These are phyloP conservation scores for Babyrousa celebensis DNA, from an alignment of 2,797 vertebrate species.

Conservation along the genomic window DNA sequence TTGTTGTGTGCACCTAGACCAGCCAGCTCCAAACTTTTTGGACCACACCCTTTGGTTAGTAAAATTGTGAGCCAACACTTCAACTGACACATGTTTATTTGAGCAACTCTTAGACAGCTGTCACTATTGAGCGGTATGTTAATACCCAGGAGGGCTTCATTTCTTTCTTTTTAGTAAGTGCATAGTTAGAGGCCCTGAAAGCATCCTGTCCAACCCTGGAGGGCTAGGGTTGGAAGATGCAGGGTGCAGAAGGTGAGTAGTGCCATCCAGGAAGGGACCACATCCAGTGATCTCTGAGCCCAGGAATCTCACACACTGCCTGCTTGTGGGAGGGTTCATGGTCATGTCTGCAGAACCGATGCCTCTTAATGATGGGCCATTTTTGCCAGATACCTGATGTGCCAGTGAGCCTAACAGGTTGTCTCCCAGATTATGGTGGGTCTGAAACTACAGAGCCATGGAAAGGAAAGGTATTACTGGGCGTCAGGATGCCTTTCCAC, in stretches of 20 bases:
- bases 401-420: not conserved
- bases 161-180: not conserved
- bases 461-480: not conserved
- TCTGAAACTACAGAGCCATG: not conserved
- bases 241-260: not conserved
- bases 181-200: not conserved
- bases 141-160: not conserved
- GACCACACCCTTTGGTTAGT: not conserved
- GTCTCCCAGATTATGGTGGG: not conserved
- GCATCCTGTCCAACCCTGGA: not conserved
- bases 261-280: accelerated
- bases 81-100: not conserved
- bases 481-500: not conserved
- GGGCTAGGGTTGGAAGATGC: not conserved
- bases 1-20: not conserved
- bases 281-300: not conserved
- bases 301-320: not conserved
- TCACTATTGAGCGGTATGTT: not conserved
- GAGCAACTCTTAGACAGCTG: not conserved
- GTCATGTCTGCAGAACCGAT: not conserved
- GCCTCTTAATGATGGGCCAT: not conserved
- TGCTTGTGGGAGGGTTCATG: not conserved
- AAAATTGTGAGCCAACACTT: not conserved
- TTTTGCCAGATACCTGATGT: not conserved
- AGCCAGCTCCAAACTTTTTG: too few relatives aligned